phyloP scores from a whole-genome alignment of 1,140 invertebrate genomes.

The Drosophila sp. region DNA sequence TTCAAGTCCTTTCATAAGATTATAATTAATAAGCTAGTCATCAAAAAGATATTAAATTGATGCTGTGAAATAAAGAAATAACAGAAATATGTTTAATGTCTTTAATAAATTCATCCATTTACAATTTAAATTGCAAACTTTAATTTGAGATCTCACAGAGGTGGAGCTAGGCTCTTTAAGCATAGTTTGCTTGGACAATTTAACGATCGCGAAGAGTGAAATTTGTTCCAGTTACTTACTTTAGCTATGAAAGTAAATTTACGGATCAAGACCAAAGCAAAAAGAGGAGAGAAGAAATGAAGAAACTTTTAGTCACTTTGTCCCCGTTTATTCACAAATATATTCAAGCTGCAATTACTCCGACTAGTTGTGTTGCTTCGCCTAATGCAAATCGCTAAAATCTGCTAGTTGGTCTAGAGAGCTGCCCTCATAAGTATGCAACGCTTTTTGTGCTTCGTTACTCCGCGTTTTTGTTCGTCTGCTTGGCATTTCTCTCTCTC shows the following conservation, averaged over 20 bases:
- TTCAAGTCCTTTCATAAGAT: too few relatives aligned
- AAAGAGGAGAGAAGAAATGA: background rate
- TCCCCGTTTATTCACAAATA: background rate
- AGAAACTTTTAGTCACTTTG: slow-evolving; percentile 26
- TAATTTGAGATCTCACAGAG: too few relatives aligned
- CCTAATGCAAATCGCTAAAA: slow-evolving; percentile 38
- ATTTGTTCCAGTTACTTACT: too few relatives aligned
- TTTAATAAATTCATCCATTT: too few relatives aligned
- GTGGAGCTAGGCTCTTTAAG: too few relatives aligned
- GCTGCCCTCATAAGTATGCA: slow-evolving; percentile 44
- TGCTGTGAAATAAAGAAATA: too few relatives aligned
- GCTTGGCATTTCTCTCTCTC: background rate
- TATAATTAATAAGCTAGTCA: too few relatives aligned
- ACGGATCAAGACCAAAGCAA: slow-evolving; percentile 8
- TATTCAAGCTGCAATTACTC: slow-evolving; percentile 5
- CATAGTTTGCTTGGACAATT: too few relatives aligned
- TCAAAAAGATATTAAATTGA: too few relatives aligned
- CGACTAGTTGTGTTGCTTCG: slow-evolving; percentile 24
- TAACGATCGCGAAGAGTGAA: too few relatives aligned
- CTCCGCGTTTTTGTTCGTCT: background rate
- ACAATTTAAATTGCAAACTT: too few relatives aligned
- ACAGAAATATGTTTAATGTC: too few relatives aligned
- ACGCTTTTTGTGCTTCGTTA: slow-evolving; percentile 29
- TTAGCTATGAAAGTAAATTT: background rate
- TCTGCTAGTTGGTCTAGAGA: background rate